A percentile compares a stretch with the other conserved stretches of the same genome.
Conservation (phyloP, 2,797 vertebrate genomes). For the Sparus aurata region DNA sequence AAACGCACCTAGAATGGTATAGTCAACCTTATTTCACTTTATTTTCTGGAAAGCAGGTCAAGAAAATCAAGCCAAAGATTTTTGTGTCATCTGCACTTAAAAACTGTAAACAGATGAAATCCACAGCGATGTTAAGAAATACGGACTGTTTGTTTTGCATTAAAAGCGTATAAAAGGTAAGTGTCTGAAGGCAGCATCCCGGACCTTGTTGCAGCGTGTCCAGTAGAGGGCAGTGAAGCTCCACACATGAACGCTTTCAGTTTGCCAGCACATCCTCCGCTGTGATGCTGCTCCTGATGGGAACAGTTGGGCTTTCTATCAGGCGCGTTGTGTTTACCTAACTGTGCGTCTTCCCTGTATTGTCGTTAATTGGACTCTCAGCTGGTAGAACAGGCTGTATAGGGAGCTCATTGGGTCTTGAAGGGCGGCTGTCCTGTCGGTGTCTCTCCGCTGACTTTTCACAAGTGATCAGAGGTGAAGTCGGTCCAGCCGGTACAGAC, state of each 20-base stretch:
- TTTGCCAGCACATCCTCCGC: no score
- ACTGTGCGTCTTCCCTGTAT: neutral
- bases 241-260: neutral
- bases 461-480: neutral
- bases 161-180: no score
- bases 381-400: neutral
- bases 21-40: no score
- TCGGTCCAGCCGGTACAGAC: neutral
- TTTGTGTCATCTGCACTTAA: no score
- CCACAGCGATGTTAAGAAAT: no score
- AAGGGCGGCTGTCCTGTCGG: neutral
- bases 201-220: neutral
- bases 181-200: neutral
- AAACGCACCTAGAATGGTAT: no score
- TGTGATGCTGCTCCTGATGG: neutral
- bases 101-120: no score
- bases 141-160: no score
- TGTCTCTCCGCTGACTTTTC: neutral
- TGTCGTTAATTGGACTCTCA: neutral
- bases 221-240: slow-evolving; percentile 57
- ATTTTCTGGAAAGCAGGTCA: no score
- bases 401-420: neutral
- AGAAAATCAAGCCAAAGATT: no score
- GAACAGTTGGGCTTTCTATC: neutral
- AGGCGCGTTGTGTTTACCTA: neutral